Base-by-base conservation (phyloP, 2,797 vertebrate genomes). In the Scomberomorus guttatus region DNA sequence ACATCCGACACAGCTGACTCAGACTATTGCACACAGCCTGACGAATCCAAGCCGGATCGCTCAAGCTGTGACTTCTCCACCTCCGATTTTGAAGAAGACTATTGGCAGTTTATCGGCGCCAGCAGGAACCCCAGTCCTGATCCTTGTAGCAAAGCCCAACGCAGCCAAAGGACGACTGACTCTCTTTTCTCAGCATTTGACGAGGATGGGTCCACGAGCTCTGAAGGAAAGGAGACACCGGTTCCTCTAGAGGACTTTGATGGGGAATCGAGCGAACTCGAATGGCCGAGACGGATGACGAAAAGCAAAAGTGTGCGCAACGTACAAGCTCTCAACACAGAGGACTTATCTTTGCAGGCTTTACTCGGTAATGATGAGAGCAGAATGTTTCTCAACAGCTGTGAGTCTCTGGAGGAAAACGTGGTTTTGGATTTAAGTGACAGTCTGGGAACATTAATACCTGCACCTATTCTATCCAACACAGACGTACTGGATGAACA, bases 41-140 rank as follows among this genome's bases (percentile, higher is more conserved):
- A 95, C 0, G 95, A 96, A 48, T 92, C 91, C 32, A 95, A 94
- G 79, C 92, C 83, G n/a, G 94, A 92, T 60, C 62, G 64, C 46
- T 95, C 93, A 2, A 94, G 95, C 72, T 94, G 92, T 15, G 94
- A 96, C 29, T 90, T 96, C 66, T 95, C 94, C 46, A 80, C 84
- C 20, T 92, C 93, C 0, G 95, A 96, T 87, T 94, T 93, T 71
- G 95, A 96, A 58, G 94, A 96, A 8, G 94, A 95, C 55, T 88
- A 89, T 81, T 82, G 76, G 68, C 93, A 92, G 48, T 90, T 89
- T 71, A 42, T 89, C 9, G 81, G 82, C 1, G 1, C 77, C 61
- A 94, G 90, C 27, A 74, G 75, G 75, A 90, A 90, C 74, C 17
- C 86, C 2, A 94, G 85, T 62, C 88, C 93, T 56, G 92, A 93